phyloP scores from a whole-genome alignment of 2,113 vertebrate genomes.

The Varanus salvator region DNA sequence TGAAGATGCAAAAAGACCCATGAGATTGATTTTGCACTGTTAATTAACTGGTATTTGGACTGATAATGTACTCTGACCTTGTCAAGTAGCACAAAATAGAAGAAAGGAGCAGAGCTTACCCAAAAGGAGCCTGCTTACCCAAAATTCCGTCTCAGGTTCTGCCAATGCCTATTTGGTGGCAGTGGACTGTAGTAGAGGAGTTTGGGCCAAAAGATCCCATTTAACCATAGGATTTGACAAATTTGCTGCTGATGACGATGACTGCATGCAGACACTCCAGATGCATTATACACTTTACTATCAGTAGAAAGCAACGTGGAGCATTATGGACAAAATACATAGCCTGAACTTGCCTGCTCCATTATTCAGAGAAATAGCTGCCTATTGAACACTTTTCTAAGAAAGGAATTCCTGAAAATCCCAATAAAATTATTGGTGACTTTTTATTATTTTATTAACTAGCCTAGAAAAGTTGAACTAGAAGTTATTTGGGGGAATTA shows the following conservation, averaged over 20 bases:
- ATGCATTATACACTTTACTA: background rate
- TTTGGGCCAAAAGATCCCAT: background rate
- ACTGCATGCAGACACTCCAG: background rate
- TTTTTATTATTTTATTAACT: background rate
- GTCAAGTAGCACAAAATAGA: background rate
- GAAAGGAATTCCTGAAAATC: conserved; percentile 3
- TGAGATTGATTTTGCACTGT: too few relatives aligned
- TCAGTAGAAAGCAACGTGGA: background rate
- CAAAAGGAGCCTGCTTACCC: background rate
- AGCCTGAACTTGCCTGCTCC: background rate
- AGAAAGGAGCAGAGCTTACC: background rate
- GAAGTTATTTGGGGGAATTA: conserved; percentile 6
- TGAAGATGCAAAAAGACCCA: background rate
- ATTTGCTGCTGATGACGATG: background rate
- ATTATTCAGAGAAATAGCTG: background rate
- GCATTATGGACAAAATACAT: background rate
- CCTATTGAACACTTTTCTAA: background rate
- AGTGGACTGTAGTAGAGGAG: background rate
- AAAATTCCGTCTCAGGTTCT: background rate
- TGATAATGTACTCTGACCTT: background rate
- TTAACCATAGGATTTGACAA: background rate
- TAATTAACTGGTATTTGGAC: background rate
- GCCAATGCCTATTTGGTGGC: background rate
- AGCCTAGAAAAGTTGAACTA: background rate
- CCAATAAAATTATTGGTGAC: background rate